Conservation (phyloP, 2,888 invertebrate genomes). For the Mylabris sibirica region DNA sequence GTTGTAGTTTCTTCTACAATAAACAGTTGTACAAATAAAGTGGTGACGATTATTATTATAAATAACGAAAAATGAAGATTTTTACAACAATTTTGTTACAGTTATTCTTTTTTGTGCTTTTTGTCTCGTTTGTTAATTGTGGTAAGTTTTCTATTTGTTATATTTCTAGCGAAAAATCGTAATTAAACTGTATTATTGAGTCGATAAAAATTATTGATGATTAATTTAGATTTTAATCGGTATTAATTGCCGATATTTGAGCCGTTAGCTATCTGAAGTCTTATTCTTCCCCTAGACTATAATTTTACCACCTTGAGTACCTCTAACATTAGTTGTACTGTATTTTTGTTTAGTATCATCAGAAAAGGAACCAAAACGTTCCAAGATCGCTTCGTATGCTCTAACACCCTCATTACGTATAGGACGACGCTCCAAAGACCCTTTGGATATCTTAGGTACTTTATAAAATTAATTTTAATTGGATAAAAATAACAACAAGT, state of each 20-base stretch:
- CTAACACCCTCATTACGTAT: conserved; percentile 26
- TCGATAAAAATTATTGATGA: no score
- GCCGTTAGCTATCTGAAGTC: no score
- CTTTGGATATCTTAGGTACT: conserved; percentile 14
- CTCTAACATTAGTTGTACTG: neutral
- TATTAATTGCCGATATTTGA: no score
- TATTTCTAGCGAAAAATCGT: neutral
- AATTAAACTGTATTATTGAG: no score
- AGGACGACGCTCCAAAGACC: conserved; percentile 24
- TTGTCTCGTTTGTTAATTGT: neutral
- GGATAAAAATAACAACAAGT: neutral
- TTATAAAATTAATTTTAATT: neutral
- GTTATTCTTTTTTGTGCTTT: neutral
- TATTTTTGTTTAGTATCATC: conserved; percentile 17
- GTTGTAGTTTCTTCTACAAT: neutral
- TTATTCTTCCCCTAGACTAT: no score
- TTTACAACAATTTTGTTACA: neutral
- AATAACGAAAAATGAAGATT: neutral
- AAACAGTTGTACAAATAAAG: neutral
- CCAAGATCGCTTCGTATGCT: conserved; percentile 25
- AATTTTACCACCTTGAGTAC: no score
- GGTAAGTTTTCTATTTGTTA: neutral
- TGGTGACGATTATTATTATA: neutral
- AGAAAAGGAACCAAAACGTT: conserved; percentile 26
- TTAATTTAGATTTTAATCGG: no score